Conservation (phyloP, 2,888 invertebrate species). For the Meiosimyza decipiens region DNA sequence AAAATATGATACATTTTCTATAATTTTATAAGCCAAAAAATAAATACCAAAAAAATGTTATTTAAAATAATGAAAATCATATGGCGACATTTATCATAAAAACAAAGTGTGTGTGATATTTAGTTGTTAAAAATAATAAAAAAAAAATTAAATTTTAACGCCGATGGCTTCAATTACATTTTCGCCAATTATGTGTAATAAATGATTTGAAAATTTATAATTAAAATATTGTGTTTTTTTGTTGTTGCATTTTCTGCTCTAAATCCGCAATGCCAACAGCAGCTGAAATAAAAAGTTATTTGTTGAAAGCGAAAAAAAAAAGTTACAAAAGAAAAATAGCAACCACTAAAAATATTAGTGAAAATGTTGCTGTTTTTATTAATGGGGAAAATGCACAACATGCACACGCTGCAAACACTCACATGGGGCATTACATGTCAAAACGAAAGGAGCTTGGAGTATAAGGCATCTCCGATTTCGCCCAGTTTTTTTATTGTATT, state of each 20-base stretch:
- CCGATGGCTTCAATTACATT: neutral
- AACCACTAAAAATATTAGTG: neutral
- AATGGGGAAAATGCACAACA: no score
- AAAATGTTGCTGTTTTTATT: neutral
- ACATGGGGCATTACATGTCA: no score
- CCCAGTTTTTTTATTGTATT: no score
- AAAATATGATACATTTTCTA: neutral
- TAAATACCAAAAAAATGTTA: neutral
- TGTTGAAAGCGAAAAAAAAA: neutral
- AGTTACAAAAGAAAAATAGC: neutral
- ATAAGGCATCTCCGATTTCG: no score
- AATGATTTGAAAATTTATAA: neutral
- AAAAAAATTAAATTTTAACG: neutral
- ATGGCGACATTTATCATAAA: neutral
- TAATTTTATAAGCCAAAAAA: neutral
- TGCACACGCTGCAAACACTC: no score
- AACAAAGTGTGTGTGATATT: neutral
- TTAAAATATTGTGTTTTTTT: neutral
- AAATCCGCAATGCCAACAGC: slow-evolving; percentile 8
- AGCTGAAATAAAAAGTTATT: neutral
- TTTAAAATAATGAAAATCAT: neutral
- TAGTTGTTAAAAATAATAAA: neutral
- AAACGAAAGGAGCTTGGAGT: no score
- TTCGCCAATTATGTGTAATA: neutral
- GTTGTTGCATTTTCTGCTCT: slow-evolving; percentile 20